Evolutionary conservation across 2,797 vertebrate species (phyloP).

Genomic region (Novumbra hubbsi): DNA sequence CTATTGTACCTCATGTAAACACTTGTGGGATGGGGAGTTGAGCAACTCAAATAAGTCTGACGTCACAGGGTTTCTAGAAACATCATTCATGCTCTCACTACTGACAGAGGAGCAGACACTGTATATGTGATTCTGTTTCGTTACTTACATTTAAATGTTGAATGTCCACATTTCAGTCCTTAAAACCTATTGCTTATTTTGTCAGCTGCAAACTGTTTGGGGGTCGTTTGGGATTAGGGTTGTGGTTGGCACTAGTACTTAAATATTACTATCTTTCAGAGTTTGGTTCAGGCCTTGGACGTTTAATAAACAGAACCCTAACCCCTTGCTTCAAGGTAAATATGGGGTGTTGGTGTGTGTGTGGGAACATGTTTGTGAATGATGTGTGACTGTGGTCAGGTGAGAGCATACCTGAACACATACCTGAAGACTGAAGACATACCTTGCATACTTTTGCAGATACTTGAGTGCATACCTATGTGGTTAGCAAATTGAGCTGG

Average conservation of each 20-base stretch:
- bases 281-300: too few species aligned
- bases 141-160: too few species aligned
- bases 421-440: slow-evolving; percentile 34
- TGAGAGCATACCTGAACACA: slow-evolving; percentile 60
- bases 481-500: neutral
- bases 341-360: slow-evolving; percentile 5
- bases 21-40: slow-evolving; percentile 42
- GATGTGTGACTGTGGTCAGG: slow-evolving; percentile 39
- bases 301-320: too few species aligned
- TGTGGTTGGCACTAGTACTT: too few species aligned
- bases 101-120: neutral
- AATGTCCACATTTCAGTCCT: too few species aligned
- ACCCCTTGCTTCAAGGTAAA: too few species aligned
- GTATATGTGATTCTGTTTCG: neutral
- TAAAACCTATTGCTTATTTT: too few species aligned
- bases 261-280: too few species aligned
- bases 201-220: too few species aligned
- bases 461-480: slow-evolving; percentile 27
- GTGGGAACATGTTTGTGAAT: neutral
- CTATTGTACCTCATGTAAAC: slow-evolving; percentile 35
- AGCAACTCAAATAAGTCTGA: slow-evolving; percentile 27
- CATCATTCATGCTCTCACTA: too few species aligned
- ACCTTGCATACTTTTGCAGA: too few species aligned
- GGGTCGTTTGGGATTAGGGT: too few species aligned
- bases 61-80: neutral